Evolutionary conservation across 2,888 invertebrate species (phyloP).

Genomic region (Pollenia amentaria): DNA sequence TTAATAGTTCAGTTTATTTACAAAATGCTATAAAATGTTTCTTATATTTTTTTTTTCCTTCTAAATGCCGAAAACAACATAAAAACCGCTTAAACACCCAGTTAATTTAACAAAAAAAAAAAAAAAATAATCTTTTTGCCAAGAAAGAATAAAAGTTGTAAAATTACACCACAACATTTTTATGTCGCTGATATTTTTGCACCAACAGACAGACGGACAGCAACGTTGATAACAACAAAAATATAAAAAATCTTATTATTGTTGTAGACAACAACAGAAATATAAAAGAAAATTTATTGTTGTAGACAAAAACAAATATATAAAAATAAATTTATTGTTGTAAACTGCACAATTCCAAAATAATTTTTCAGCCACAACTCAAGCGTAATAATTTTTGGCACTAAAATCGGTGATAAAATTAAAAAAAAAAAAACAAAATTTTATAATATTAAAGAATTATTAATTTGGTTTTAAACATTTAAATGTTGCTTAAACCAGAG

Average conservation of each 20-base stretch:
- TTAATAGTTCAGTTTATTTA: neutral
- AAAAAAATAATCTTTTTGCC: constrained; percentile 7
- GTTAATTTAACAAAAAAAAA: constrained; percentile 44
- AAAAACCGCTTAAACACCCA: constrained; percentile 45
- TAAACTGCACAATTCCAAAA: constrained; percentile 22
- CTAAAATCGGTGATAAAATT: constrained; percentile 50
- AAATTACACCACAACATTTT: constrained; percentile 44
- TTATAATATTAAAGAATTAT: constrained; percentile 21
- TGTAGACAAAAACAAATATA: neutral
- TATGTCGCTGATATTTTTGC: constrained; percentile 34
- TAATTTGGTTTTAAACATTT: constrained; percentile 42
- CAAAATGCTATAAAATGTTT: constrained; percentile 7
- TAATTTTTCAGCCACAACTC: constrained; percentile 45
- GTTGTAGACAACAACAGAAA: neutral
- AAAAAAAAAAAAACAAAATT: too few species aligned
- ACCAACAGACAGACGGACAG: neutral
- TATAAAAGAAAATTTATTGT: neutral
- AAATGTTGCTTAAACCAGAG: constrained; percentile 9
- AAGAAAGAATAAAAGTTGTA: constrained; percentile 6
- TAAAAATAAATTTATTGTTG: constrained; percentile 30
- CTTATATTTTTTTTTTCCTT: neutral
- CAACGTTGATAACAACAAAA: neutral
- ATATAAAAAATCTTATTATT: neutral
- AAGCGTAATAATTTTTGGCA: constrained; percentile 70
- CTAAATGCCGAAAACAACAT: neutral